Evolutionary conservation across 2,888 invertebrate genomes (phyloP), one percentile per base, ranked within the genome.

Genomic region (Allophyes oxyacanthae): DNA sequence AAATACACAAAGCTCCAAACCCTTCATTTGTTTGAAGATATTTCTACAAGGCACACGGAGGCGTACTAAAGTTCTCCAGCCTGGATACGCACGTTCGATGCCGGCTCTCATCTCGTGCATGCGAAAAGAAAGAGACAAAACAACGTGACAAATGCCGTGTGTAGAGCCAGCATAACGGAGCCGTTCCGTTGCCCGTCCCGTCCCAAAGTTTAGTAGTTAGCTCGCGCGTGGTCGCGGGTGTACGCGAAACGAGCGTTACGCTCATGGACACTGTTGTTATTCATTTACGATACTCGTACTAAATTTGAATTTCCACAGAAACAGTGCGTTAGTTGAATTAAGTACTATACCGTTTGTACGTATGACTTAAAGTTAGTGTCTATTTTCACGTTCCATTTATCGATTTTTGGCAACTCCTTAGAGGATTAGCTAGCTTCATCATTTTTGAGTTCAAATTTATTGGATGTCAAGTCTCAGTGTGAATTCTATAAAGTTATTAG

Each of bases 401-500:
- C 67, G 83, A 84, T 84, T 79, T 79, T 78, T 75, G 70, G 59
- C 77, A 71, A 72, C 63, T 72, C 49, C 34, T 65, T 67, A 75
- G 69, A 70, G 77, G 79, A 79, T 84, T 83, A 80, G 70, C 68
- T 74, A 68, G 72, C 75, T 78, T 66, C 73, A 73, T 69, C 60
- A 72, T 79, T 83, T 82, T 78, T 66, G 67, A 72, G 72, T 72
- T 78, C 53, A 59, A 81, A 76, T 79, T 78, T 68, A 66, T 75
- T 81, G 72, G 75, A 79, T 79, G 71, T 76, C 63, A 78, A 79
- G 81, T 81, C 79, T 77, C 77, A 81, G 83, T 85, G 89, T 83
- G 83, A 82, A 82, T 85, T 83, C 83, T 86, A 86, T 86, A 89
- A 90, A 91, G 91, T 92, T 90, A 80, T 83, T 83, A 88, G 92